A percentile compares a stretch with the other conserved stretches of the same genome.
Evolutionary conservation across 2,113 vertebrate species (phyloP).

Genomic region (Oenanthe melanoleuca): DNA sequence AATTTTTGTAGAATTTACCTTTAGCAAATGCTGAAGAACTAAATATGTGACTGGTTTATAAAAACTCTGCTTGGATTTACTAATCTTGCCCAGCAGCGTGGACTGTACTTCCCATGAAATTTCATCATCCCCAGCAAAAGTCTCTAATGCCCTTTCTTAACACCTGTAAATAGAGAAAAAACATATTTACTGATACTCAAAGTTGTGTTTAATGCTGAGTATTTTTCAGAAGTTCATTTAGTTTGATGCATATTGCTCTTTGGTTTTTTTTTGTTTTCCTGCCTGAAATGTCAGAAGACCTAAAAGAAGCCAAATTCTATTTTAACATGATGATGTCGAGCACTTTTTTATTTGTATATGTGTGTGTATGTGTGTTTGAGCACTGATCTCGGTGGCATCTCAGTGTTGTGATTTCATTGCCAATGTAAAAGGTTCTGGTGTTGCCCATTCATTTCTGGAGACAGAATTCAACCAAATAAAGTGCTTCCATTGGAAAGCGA

Average conservation of each 20-base stretch:
- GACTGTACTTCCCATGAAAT: not conserved
- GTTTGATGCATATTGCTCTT: conserved; percentile 35
- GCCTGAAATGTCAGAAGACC: conserved; percentile 54
- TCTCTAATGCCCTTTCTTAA: conserved; percentile 55
- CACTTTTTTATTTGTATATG: conserved; percentile 67
- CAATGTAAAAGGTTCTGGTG: conserved; percentile 55
- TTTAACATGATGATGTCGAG: conserved; percentile 61
- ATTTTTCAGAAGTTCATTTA: conserved; percentile 57
- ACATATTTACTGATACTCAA: conserved; percentile 49
- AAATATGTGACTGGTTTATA: conserved; percentile 33
- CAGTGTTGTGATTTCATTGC: conserved; percentile 49
- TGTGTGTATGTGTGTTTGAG: conserved; percentile 60
- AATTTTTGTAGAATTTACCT: conserved; percentile 9
- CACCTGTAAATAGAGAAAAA: conserved; percentile 65
- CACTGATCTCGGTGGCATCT: conserved; percentile 63
- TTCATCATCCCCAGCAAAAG: not conserved
- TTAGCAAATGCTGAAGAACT: not conserved
- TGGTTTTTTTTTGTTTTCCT: conserved; percentile 22
- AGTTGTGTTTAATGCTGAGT: conserved; percentile 38
- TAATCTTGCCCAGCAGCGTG: not conserved
- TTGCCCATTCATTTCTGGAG: conserved; percentile 69
- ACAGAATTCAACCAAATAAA: conserved; percentile 75
- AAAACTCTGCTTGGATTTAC: conserved; percentile 42
- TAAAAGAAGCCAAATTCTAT: conserved; percentile 65
- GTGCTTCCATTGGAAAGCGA: conserved; percentile 73